Evolutionary conservation across 1,140 invertebrate genomes (phyloP).

Genomic region (Saccostrea echinata): DNA sequence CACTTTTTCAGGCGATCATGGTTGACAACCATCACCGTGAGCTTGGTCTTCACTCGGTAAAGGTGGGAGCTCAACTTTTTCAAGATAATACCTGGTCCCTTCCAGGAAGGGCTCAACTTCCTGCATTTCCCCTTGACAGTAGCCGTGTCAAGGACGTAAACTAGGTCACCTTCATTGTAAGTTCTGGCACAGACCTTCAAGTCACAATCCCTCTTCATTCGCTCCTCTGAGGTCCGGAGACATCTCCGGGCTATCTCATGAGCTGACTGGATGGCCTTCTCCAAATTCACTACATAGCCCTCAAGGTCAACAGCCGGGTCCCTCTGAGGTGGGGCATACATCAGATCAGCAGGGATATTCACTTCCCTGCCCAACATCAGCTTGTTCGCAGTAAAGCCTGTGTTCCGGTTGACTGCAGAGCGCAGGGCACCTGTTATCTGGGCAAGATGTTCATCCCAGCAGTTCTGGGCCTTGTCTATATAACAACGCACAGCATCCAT

Average conservation of each 20-base stretch:
- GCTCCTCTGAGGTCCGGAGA: neutral
- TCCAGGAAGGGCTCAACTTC: neutral
- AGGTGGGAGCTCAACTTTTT: conserved; percentile 7
- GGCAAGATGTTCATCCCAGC: conserved; percentile 13
- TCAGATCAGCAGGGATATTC: neutral
- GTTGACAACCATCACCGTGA: neutral
- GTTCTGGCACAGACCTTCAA: neutral
- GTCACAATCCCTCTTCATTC: conserved; percentile 10
- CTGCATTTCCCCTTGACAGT: conserved; percentile 20
- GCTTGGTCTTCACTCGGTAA: neutral
- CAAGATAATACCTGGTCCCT: conserved; percentile 17
- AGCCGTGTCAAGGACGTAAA: conserved; percentile 36
- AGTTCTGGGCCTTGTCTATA: neutral
- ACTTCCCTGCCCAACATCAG: conserved; percentile 56
- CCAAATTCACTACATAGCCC: neutral
- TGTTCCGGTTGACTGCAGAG: neutral
- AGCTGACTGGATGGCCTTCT: neutral
- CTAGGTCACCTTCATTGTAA: conserved; percentile 29
- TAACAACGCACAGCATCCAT: neutral
- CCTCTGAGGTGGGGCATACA: neutral
- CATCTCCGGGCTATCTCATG: conserved; percentile 14
- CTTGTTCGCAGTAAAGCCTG: conserved; percentile 47
- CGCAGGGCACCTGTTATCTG: conserved; percentile 18
- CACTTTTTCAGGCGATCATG: neutral
- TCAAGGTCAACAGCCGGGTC: neutral